A percentile compares a stretch with the other conserved stretches of the same genome.
Evolutionary conservation across 2,113 vertebrate genomes (phyloP).

Genomic region (Melanocharis versteri): DNA sequence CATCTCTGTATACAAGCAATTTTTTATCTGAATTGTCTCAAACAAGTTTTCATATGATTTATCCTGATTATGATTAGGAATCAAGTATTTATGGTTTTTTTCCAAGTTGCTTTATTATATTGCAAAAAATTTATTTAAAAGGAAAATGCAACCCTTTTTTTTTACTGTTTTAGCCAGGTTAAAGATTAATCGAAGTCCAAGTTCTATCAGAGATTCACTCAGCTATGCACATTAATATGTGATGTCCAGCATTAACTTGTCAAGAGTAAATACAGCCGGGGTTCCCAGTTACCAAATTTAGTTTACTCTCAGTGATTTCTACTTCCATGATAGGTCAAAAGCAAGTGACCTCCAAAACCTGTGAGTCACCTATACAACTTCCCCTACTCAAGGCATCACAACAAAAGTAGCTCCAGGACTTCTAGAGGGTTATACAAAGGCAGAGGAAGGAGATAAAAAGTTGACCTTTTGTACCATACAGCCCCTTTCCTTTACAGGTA

Average conservation of each 20-base stretch:
- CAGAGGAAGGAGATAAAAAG: background rate
- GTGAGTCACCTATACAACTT: background rate
- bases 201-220: background rate
- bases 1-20: too few relatives aligned
- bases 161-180: background rate
- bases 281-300: background rate
- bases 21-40: background rate
- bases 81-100: fast-evolving
- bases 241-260: background rate
- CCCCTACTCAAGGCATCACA: background rate
- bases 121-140: background rate
- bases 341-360: background rate
- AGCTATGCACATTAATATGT: background rate
- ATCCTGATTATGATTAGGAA: background rate
- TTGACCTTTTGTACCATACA: background rate
- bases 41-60: background rate
- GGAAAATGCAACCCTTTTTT: background rate
- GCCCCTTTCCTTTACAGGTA: background rate
- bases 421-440: background rate
- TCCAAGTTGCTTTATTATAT: background rate
- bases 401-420: background rate
- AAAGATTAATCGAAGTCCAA: background rate
- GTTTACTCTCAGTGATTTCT: background rate
- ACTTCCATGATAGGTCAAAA: background rate
- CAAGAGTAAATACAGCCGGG: background rate